Percentiles rank a stretch among this genome's conserved stretches.
phyloP scores from a whole-genome alignment of 2,113 vertebrate species.

The Nannobrachium achirus region DNA sequence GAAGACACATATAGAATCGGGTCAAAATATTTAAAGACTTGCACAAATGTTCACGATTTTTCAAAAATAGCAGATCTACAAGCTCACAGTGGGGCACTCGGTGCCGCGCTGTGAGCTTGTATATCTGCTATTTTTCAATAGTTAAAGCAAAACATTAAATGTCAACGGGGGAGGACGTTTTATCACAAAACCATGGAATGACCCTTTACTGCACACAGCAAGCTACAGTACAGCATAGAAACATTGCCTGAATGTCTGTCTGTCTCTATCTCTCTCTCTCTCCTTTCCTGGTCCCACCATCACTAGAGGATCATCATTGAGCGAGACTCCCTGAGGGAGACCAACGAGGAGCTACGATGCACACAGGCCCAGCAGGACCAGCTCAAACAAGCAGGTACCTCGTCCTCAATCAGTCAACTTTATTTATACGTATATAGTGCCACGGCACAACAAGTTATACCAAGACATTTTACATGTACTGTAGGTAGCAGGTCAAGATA shows the following conservation, averaged over 20 bases:
- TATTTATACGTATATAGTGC: not conserved
- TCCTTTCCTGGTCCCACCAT: conserved; percentile 4
- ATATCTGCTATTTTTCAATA: no score
- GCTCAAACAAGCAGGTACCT: conserved; percentile 88
- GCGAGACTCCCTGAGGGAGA: conserved; percentile 91
- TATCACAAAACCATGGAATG: not conserved
- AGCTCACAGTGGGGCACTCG: no score
- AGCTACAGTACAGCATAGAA: no score
- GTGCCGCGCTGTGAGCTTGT: no score
- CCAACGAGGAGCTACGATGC: conserved; percentile 94
- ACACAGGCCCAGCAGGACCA: conserved; percentile 92
- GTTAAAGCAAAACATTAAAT: no score
- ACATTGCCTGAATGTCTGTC: not conserved
- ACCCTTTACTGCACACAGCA: not conserved
- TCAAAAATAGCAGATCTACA: no score
- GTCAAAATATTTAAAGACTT: no score
- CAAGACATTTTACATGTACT: no score
- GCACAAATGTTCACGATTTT: no score
- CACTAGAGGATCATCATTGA: conserved; percentile 90
- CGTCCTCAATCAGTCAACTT: not conserved
- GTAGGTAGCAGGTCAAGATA: no score
- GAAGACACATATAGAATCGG: no score
- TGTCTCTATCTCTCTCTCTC: not conserved
- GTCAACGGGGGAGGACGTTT: not conserved
- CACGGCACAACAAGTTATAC: no score